Percentiles rank a stretch among this genome's conserved stretches.
Conservation (phyloP, 2,888 invertebrate genomes). For the Lasioglossum marginatum region DNA sequence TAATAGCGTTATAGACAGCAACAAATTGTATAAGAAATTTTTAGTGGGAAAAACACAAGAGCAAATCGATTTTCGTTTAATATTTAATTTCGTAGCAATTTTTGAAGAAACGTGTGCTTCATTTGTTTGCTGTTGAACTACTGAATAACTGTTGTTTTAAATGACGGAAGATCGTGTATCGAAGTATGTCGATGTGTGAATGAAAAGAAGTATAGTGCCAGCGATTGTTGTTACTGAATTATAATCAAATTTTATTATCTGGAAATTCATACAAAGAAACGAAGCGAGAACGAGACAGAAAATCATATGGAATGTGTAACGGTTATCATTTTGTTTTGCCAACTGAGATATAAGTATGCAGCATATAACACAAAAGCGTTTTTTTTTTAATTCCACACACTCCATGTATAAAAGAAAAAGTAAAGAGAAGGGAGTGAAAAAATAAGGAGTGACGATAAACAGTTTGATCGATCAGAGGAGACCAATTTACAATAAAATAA, state of each 20-base stretch:
- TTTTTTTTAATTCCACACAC: not conserved
- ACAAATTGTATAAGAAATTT: not conserved
- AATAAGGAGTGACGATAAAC: not conserved
- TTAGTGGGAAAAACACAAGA: not conserved
- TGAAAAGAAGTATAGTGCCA: slow-evolving; percentile 15
- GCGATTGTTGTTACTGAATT: slow-evolving; percentile 22
- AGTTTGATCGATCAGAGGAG: slow-evolving; percentile 12
- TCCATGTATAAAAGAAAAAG: slow-evolving; percentile 1
- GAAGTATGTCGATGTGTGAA: not conserved
- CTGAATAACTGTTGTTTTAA: not conserved
- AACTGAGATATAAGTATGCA: slow-evolving; percentile 16
- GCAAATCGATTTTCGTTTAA: not conserved
- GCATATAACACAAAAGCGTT: slow-evolving; percentile 1
- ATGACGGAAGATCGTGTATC: not conserved
- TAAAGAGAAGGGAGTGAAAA: not conserved
- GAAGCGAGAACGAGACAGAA: slow-evolving; percentile 32
- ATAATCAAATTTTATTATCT: slow-evolving; percentile 31
- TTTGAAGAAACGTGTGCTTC: not conserved
- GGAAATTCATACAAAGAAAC: slow-evolving; percentile 35
- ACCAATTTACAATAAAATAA: slow-evolving; percentile 18
- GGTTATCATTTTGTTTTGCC: slow-evolving; percentile 2
- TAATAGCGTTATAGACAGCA: not conserved
- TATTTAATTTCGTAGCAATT: not conserved
- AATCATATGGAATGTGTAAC: slow-evolving; percentile 12
- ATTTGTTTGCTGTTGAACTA: not conserved